phyloP scores from a whole-genome alignment of 2,797 vertebrate species.

The Hoplostethus atlanticus region DNA sequence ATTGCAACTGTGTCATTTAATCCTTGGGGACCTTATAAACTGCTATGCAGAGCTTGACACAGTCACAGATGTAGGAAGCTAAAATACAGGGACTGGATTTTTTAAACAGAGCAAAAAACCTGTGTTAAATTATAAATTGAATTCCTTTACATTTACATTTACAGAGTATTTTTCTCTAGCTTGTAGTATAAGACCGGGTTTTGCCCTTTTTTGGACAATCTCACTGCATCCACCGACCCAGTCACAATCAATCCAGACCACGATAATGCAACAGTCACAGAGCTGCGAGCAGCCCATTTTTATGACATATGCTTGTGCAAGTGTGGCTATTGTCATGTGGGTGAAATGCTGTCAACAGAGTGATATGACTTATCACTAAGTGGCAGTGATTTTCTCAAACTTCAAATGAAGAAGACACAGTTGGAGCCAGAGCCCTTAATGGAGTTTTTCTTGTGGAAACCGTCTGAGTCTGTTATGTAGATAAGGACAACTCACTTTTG shows the following conservation, averaged over 20 bases:
- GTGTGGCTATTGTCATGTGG: constrained; percentile 12
- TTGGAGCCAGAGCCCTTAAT: background rate
- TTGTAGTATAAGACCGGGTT: constrained; percentile 17
- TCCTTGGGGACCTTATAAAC: constrained; percentile 43
- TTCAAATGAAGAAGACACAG: background rate
- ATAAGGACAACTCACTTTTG: background rate
- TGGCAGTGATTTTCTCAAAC: constrained; percentile 3
- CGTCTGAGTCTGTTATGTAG: background rate
- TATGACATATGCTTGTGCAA: constrained; percentile 15
- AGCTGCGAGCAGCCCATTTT: constrained; percentile 3
- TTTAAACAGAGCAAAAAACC: constrained; percentile 36
- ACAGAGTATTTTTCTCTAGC: constrained; percentile 8
- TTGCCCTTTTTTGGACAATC: constrained; percentile 34
- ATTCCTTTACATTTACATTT: constrained; percentile 32
- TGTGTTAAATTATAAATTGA: constrained; percentile 36
- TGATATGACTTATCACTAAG: background rate
- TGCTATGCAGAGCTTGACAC: constrained; percentile 17
- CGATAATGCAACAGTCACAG: constrained; percentile 37
- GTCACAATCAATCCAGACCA: constrained; percentile 41
- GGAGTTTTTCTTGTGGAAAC: background rate
- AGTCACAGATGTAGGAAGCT: constrained; percentile 32
- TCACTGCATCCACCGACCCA: constrained; percentile 30
- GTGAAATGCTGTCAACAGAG: background rate
- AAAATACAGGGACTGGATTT: constrained; percentile 25
- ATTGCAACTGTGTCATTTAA: constrained; percentile 50